A percentile compares a stretch with the other conserved stretches of the same genome.
phyloP scores from a whole-genome alignment of 2,113 vertebrate genomes.

The Arvicanthis niloticus region DNA sequence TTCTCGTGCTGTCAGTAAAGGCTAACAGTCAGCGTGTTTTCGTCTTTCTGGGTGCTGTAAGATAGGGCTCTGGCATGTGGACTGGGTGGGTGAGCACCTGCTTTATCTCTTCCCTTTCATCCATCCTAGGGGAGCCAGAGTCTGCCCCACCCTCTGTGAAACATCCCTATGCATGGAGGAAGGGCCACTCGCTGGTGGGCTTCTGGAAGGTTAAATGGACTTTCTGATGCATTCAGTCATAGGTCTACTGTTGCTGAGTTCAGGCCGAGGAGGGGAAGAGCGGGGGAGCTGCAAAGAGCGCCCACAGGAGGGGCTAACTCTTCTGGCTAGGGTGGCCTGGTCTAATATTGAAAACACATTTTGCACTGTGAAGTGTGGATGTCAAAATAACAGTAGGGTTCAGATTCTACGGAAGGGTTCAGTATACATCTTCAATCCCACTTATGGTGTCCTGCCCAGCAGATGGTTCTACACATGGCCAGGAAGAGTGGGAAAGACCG shows the following conservation, averaged over 20 bases:
- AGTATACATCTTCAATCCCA: accelerated
- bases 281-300: background rate
- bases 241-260: background rate
- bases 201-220: background rate
- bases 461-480: background rate
- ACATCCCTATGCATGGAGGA: background rate
- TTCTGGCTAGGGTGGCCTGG: background rate
- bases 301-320: no score
- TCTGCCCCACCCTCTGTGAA: background rate
- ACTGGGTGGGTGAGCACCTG: background rate
- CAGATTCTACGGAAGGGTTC: no score
- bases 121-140: no score
- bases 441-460: background rate
- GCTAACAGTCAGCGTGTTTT: background rate
- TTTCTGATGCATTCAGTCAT: background rate
- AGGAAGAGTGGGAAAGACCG: background rate
- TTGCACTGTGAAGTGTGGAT: accelerated
- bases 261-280: background rate
- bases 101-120: no score
- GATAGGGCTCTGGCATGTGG: background rate
- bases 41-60: background rate
- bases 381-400: background rate
- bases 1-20: background rate
- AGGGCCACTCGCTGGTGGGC: background rate
- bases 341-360: background rate